Evolutionary conservation across 1,140 invertebrate genomes (phyloP), one percentile per base, ranked within the genome.

Genomic region (Zaprionus taronus): DNA sequence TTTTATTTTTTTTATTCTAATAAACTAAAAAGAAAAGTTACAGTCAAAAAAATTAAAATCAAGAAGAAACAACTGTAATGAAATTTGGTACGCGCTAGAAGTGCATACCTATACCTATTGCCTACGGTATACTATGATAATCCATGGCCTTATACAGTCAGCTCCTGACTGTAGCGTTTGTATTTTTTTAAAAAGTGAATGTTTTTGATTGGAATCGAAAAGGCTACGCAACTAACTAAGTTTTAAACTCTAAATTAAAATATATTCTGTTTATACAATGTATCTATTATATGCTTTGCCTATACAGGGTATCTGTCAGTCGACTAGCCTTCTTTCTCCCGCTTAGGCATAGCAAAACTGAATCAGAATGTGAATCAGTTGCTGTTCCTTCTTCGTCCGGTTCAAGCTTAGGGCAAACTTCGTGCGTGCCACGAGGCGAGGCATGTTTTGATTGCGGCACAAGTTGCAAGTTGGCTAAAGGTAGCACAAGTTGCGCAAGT

Each of bases 401-500:
- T 47, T 17, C 7, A 0, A 17, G 74, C 70, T 67, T 56, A 67
- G 34, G 64, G 57, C 12, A 64, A 77, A 72, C 44, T 72, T 66
- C 62, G 63, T 67, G 57, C 57, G 61, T 72, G 56, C 14, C 55
- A 20, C 36, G 28, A 20, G 31, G 51, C 47, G 65, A 63, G 55
- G 57, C 53, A 56, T 76, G 66, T 76, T 67, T 64, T 73, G 67
- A 72, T 68, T 44, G 82, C 64, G 64, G 28, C 66, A 44, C 31
- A 57, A 55, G 82, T 71, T 61, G 28, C 63, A 44, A 61, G 55
- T 56, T 77, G 69, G 31, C 20, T 31, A 85, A 90, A 91, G 85
- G 85, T 91, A 81, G 85, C 86, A 64, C 81, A 89, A 89, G 75
- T 89, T 90, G 89, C 57, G 76, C 85, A 90, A 90, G 86, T 90